A percentile compares a stretch with the other conserved stretches of the same genome.
phyloP scores from a whole-genome alignment of 2,113 vertebrate genomes.

The Eulemur rufifrons region DNA sequence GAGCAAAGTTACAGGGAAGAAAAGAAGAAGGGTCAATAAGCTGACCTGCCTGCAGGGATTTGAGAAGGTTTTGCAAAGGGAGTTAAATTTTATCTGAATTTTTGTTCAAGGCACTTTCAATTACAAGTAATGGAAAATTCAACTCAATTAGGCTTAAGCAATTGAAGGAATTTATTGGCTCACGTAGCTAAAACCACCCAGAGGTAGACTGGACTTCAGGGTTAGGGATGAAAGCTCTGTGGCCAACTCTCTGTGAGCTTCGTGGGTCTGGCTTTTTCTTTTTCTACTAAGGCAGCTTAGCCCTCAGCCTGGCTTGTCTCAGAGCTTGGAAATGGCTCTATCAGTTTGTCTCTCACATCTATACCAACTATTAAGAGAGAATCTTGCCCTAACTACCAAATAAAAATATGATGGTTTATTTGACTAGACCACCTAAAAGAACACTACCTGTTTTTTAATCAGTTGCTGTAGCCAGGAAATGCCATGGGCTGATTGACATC shows the following conservation, averaged over 20 bases:
- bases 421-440: neutral
- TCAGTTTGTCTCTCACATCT: neutral
- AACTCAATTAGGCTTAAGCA: neutral
- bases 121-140: conserved; percentile 11
- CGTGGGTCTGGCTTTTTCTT: neutral
- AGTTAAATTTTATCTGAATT: conserved; percentile 19
- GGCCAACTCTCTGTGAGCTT: neutral
- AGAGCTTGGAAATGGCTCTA: neutral
- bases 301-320: neutral
- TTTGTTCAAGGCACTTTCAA: conserved; percentile 16
- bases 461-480: neutral
- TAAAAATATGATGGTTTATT: neutral
- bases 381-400: neutral
- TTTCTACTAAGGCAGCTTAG: neutral
- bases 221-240: neutral
- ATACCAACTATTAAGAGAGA: neutral
- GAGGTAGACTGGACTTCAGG: neutral
- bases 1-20: neutral
- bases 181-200: neutral
- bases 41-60: neutral
- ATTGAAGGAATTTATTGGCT: conserved; percentile 9
- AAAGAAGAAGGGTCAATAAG: neutral
- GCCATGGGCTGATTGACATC: too few relatives aligned
- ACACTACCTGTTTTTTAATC: neutral
- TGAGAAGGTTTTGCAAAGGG: neutral